Base-by-base conservation (phyloP, 1,140 invertebrate species). In the Araneus ventricosus region DNA sequence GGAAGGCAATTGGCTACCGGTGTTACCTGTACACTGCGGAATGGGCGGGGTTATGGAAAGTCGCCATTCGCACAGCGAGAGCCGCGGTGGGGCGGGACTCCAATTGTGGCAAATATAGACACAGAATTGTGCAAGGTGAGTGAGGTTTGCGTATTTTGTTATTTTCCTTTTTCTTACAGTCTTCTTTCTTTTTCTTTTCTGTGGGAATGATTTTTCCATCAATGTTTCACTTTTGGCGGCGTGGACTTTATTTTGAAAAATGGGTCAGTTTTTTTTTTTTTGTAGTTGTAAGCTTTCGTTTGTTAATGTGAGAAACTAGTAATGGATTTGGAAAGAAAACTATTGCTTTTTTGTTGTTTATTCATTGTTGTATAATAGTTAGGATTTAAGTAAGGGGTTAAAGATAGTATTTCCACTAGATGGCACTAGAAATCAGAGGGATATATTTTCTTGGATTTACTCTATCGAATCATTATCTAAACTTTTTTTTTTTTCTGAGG, bases 1-100 rank as follows among this genome's bases (percentile, higher is more conserved):
- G 84, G 70, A 52, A 45, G 75, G 59, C 90, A 92, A 92, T 92
- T 92, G 90, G 90, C 90, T 92, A 92, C 90, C 61, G 82, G 90
- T 92, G 89, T 90, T 90, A 90, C 89, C 88, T 90, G 39, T 90
- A 90, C 88, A 59, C 30, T 45, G 67, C 34, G 59, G 61, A 30
- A 57, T 67, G 41, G 90, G 59, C 30, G 80, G 90, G 61, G 79
- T 75, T 90, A 61, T 20, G 24, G 82, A 34, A 82, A 92, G 90
- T 92, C 61, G 90, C 90, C 82, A 92, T 86, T 92, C 90, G 84
- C 90, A 39, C 61, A 41, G 37, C 86, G 39, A n/a, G 34, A 63
- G 27, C 14, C 6, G 27, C 22, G 30, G 75, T 7, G 75, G 79
- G 89, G 89, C 57, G 75, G 89, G 79, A 34, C 57, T 67, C 57